Evolutionary conservation across 2,888 invertebrate genomes (phyloP), one percentile per base, ranked within the genome.

Genomic region (Danaus chrysippus): DNA sequence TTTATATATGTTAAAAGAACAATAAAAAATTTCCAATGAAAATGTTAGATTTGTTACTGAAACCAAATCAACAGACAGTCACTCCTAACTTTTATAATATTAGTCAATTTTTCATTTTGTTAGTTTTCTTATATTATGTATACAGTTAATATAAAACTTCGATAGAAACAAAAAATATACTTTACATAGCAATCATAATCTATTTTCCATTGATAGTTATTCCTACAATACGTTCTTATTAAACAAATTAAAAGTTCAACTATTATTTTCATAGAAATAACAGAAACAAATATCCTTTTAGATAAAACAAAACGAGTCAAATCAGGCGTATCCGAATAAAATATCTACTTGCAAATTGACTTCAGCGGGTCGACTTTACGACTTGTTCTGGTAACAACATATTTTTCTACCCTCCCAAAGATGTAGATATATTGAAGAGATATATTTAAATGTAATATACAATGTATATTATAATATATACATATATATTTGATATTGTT

Each of bases 321-420:
- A 66, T 66, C 61, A 59, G 44, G 61, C 61, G 61, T 64, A 63
- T 58, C 60, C 61, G 63, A 71, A 69, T 67, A 71, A 71, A 72
- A 72, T 72, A 71, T 71, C 69, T 66, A 63, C 67, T 65, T 68
- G 68, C 69, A 67, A 69, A 73, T 74, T 69, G 71, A 72, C 76
- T 78, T 74, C 75, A 72, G 76, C 74, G 76, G 76, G 73, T 71
- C 75, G 77, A 83, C 82, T 83, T 83, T 81, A 81, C 81, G 82
- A 81, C 82, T 82, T 78, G 68, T 69, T 73, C 66, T 67, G 71
- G 70, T 66, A 81, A 80, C 81, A 81, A 79, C 79, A 81, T 78
- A 73, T 83, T 82, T 78, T 78, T 76, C 76, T 74, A 72, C 72
- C 70, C 69, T 67, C 15, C 57, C 70, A 53, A 11, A 0, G 75